Percentiles rank a stretch among this genome's conserved stretches.
These are phyloP conservation scores for Meda fulgida DNA, from an alignment of 2,797 vertebrate genomes.

Conservation along the genomic window DNA sequence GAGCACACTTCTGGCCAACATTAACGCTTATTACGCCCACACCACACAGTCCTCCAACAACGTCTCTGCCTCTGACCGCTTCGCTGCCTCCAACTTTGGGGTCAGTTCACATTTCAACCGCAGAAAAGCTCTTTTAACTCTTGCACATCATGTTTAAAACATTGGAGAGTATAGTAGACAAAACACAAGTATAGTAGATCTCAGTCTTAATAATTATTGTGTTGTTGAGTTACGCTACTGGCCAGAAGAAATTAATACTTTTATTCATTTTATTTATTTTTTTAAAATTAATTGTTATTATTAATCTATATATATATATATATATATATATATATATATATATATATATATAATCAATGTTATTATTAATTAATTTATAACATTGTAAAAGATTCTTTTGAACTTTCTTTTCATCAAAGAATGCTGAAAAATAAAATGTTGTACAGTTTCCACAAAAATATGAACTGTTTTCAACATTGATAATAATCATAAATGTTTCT, in stretches of 20 bases:
- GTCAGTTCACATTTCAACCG: conserved; percentile 77
- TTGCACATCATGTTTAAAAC: neutral
- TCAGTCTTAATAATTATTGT: neutral
- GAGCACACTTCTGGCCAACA: conserved; percentile 98
- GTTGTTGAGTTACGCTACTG: neutral
- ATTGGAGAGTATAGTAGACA: neutral
- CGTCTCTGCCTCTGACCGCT: conserved; percentile 95
- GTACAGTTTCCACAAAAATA: neutral
- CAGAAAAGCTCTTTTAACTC: neutral
- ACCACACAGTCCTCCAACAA: conserved; percentile 95
- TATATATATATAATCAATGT: too few relatives aligned
- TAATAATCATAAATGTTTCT: too few relatives aligned
- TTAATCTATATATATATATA: too few relatives aligned
- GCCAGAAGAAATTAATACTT: neutral
- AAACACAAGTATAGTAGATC: neutral
- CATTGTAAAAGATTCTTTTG: neutral
- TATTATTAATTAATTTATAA: neutral
- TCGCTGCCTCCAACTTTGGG: conserved; percentile 97
- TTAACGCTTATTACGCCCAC: conserved; percentile 97
- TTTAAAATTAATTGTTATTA: too few relatives aligned
- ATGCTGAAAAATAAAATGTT: neutral
- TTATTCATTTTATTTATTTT: neutral
- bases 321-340: too few relatives aligned
- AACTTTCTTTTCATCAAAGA: neutral
- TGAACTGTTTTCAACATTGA: too few relatives aligned